Conservation (phyloP, 2,113 vertebrate species). For the Lamprologus callipterus region DNA sequence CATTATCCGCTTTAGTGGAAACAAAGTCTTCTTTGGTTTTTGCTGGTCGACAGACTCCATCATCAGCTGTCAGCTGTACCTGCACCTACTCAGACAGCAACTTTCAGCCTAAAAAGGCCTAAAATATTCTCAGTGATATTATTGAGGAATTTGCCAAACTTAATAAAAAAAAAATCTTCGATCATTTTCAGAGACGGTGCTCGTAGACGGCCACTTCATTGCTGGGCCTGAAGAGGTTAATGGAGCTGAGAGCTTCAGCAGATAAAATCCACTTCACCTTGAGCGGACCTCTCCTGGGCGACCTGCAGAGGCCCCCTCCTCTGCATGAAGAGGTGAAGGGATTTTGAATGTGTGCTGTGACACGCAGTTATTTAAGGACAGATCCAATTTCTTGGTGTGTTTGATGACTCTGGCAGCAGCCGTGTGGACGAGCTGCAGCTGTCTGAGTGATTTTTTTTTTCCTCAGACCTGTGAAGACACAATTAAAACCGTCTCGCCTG, state of each 20-base stretch:
- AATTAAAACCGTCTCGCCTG: not conserved
- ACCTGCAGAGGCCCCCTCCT: no score
- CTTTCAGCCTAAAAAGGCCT: not conserved
- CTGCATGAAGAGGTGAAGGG: not conserved
- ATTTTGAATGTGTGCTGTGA: not conserved
- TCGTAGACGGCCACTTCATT: not conserved
- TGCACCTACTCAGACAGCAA: not conserved
- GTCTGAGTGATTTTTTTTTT: not conserved
- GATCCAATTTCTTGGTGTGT: not conserved
- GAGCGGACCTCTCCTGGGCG: not conserved
- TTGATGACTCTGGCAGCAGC: not conserved
- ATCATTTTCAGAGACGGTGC: not conserved
- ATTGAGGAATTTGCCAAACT: not conserved
- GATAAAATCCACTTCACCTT: not conserved
- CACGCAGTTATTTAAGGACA: not conserved
- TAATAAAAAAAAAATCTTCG: not conserved
- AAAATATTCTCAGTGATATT: not conserved
- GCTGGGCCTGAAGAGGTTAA: not conserved
- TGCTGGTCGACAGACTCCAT: not conserved
- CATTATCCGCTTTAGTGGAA: not conserved
- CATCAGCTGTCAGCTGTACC: not conserved
- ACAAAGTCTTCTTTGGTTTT: not conserved
- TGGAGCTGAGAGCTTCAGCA: not conserved
- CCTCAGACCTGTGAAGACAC: not conserved
- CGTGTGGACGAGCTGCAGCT: not conserved